Conservation (phyloP, 1,140 invertebrate genomes). For the Drosophila ananassae region DNA sequence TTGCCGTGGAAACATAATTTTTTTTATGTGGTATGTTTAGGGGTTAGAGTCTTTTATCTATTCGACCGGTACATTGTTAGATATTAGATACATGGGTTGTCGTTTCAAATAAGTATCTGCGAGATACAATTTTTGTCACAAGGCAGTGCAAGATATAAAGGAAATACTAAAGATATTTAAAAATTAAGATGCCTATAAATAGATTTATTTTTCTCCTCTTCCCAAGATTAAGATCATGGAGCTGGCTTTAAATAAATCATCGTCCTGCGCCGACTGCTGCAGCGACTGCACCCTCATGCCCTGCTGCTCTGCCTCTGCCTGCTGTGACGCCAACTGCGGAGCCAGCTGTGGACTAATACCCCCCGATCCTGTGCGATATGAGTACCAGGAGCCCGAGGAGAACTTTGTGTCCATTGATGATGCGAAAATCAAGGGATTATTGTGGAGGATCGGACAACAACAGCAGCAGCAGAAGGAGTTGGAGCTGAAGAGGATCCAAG, state of each 20-base stretch:
- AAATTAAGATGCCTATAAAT: too few species aligned
- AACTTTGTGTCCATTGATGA: constrained; percentile 82
- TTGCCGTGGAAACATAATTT: neutral
- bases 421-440: constrained; percentile 68
- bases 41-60: neutral
- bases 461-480: constrained; percentile 53
- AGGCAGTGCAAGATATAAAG: neutral
- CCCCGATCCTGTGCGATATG: constrained; percentile 48
- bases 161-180: neutral
- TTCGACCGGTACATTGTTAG: too few species aligned
- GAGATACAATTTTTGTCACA: neutral
- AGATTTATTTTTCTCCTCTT: too few species aligned
- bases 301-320: constrained; percentile 47
- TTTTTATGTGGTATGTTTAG: neutral
- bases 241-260: constrained; percentile 35
- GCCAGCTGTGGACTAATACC: constrained; percentile 31
- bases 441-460: constrained; percentile 68
- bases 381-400: constrained; percentile 79
- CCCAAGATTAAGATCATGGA: constrained; percentile 44
- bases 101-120: neutral
- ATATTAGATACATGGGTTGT: too few species aligned
- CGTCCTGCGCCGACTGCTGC: constrained; percentile 62
- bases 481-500: constrained; percentile 17
- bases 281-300: constrained; percentile 44
- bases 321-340: constrained; percentile 57